phyloP scores from a whole-genome alignment of 2,888 invertebrate species.

The Meloe dianella region DNA sequence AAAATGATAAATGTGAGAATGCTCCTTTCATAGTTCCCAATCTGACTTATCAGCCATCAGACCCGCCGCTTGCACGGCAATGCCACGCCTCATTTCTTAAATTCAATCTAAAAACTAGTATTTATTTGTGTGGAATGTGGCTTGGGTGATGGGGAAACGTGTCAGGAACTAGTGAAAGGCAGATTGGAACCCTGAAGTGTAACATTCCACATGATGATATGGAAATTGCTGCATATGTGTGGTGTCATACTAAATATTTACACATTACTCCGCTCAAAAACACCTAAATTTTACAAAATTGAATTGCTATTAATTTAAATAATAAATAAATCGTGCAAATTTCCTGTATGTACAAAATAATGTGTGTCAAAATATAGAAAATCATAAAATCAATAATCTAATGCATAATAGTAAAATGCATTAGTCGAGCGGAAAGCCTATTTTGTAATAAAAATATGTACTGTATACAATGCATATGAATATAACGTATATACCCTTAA shows the following conservation, averaged over 20 bases:
- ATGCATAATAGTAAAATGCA: constrained; percentile 43
- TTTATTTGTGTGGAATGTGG: constrained; percentile 54
- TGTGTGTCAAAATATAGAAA: constrained; percentile 39
- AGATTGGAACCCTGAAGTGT: constrained; percentile 70
- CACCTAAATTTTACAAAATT: constrained; percentile 25
- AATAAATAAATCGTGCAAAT: constrained; percentile 53
- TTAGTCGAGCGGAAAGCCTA: constrained; percentile 48
- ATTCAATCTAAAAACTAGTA: constrained; percentile 17
- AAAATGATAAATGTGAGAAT: constrained; percentile 67
- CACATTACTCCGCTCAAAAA: constrained; percentile 36
- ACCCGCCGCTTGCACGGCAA: constrained; percentile 48
- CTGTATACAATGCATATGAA: constrained; percentile 48
- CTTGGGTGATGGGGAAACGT: constrained; percentile 43
- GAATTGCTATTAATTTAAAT: constrained; percentile 29
- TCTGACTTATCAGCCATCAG: constrained; percentile 65
- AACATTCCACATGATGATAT: constrained; percentile 65
- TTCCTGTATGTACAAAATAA: constrained; percentile 45
- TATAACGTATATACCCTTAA: constrained; percentile 17
- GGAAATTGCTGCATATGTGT: constrained; percentile 47
- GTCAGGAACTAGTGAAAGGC: constrained; percentile 57
- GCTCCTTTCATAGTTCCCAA: constrained; percentile 80
- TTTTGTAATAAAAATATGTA: constrained; percentile 35
- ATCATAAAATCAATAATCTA: constrained; percentile 31
- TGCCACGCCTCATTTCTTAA: constrained; percentile 36
- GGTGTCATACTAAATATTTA: constrained; percentile 54